Evolutionary conservation across 2,888 invertebrate species (phyloP).

Genomic region (Cosmia trapezina): DNA sequence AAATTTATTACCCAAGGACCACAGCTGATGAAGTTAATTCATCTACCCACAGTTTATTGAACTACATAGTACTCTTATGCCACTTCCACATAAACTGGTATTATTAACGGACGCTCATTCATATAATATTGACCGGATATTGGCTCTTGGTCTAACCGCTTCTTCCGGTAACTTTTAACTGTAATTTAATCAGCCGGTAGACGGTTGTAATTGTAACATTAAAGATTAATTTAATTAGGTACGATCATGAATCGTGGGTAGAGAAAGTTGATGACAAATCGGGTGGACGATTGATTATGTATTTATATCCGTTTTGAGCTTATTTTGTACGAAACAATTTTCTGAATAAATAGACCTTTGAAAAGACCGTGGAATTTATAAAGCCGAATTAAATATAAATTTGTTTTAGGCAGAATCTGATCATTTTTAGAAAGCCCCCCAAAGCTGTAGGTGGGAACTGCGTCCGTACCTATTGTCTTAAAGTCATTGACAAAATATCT

Average conservation of each 20-base stretch:
- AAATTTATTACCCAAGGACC: neutral
- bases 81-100: conserved; percentile 43
- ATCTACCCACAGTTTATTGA: conserved; percentile 34
- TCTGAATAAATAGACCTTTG: neutral
- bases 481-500: neutral
- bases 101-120: conserved; percentile 37
- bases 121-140: conserved; percentile 59
- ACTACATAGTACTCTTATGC: conserved; percentile 28
- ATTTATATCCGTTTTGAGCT: conserved; percentile 20
- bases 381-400: neutral
- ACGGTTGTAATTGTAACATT: conserved; percentile 46
- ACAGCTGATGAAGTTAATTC: neutral
- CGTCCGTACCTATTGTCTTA: no score
- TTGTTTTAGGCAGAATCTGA: neutral
- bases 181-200: conserved; percentile 46
- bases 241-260: conserved; percentile 22
- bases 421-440: neutral
- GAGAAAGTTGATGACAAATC: conserved; percentile 32
- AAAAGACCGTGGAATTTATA: neutral
- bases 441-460: no score
- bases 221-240: conserved; percentile 45
- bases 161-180: conserved; percentile 60
- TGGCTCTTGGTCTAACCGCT: conserved; percentile 47
- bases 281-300: conserved; percentile 12
- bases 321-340: neutral